A percentile compares a stretch with the other conserved stretches of the same genome.
These are phyloP conservation scores for Thaumetopoea pityocampa DNA, from an alignment of 1,140 invertebrate genomes.

Conservation along the genomic window DNA sequence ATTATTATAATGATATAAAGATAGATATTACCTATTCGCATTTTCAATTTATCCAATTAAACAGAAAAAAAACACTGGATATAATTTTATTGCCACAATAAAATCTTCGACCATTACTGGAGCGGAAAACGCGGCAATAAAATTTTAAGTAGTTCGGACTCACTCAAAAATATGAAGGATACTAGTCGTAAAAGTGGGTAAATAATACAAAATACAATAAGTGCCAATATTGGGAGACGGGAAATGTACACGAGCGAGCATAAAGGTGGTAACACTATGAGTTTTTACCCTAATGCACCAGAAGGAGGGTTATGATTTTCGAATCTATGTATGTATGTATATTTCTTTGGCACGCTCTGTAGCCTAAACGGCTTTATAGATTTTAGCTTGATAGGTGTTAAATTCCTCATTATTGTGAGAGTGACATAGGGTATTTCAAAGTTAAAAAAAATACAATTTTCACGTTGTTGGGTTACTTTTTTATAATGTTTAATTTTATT, in stretches of 20 bases:
- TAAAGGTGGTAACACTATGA: constrained; percentile 29
- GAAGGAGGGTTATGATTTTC: no score
- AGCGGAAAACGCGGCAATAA: constrained; percentile 62
- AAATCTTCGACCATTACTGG: constrained; percentile 51
- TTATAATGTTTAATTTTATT: no score
- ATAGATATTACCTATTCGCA: not conserved
- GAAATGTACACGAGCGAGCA: constrained; percentile 25
- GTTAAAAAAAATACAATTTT: no score
- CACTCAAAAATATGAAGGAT: constrained; percentile 67
- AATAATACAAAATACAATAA: constrained; percentile 76
- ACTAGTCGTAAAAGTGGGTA: constrained; percentile 65
- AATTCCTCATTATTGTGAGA: no score
- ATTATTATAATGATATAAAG: no score
- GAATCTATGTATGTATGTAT: no score
- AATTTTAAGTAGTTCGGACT: constrained; percentile 70
- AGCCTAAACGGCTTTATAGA: no score
- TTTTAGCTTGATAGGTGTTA: no score
- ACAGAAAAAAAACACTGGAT: constrained; percentile 33
- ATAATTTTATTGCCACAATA: constrained; percentile 45
- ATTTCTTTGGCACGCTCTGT: no score
- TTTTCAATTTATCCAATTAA: constrained; percentile 50
- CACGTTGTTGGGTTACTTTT: no score
- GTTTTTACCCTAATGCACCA: not conserved
- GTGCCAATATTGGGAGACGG: constrained; percentile 64
- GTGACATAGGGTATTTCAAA: no score